Conservation (phyloP, 2,888 invertebrate genomes). For the Limulus polyphemus region DNA sequence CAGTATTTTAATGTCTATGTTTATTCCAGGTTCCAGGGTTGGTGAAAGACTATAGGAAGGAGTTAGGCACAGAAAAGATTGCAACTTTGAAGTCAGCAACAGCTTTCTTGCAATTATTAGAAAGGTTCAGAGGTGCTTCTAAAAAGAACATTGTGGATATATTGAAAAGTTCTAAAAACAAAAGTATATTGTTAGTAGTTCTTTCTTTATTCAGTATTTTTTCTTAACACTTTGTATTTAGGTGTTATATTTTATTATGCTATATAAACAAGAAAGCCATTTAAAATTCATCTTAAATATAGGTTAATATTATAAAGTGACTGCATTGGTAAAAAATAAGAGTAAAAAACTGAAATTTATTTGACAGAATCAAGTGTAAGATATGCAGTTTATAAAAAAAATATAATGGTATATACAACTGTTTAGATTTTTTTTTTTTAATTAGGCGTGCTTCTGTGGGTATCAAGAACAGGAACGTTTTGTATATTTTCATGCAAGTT, state of each 20-base stretch:
- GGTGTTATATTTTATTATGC: not conserved
- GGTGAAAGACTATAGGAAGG: conserved; percentile 1
- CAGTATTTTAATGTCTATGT: conserved; percentile 7
- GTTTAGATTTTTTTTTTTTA: too few species aligned
- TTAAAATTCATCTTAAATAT: not conserved
- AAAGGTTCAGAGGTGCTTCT: conserved; percentile 47
- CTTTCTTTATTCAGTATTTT: not conserved
- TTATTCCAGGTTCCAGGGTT: conserved; percentile 10
- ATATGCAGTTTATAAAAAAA: too few species aligned
- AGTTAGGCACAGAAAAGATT: conserved; percentile 4
- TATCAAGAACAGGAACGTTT: too few species aligned
- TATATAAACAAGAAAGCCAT: not conserved
- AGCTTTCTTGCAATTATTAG: conserved; percentile 50
- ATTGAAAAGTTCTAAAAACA: conserved; percentile 43
- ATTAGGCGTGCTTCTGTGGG: too few species aligned
- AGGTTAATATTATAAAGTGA: too few species aligned
- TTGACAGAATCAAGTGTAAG: too few species aligned
- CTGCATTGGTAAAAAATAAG: too few species aligned
- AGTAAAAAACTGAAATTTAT: too few species aligned
- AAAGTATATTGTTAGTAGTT: conserved; percentile 12
- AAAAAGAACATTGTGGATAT: conserved; percentile 48
- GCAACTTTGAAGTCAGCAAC: conserved; percentile 9
- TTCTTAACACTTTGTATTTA: not conserved
- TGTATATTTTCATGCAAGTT: not conserved
- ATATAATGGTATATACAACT: too few species aligned